phyloP scores from a whole-genome alignment of 2,797 vertebrate species.

The Carduelis carduelis region DNA sequence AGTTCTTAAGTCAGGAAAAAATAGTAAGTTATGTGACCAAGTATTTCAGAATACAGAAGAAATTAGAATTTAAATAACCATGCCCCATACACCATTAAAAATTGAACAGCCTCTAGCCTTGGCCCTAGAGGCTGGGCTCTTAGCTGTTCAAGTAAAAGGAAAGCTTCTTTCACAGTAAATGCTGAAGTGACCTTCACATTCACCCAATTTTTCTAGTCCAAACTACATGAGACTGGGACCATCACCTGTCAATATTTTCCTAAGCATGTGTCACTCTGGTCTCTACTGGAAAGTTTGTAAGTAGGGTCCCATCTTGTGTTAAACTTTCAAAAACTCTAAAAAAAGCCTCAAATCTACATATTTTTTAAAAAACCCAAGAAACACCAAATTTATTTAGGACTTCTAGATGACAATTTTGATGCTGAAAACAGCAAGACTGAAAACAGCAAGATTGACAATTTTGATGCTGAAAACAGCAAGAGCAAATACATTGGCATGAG shows the following conservation, averaged over 20 bases:
- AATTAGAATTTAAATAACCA: not conserved
- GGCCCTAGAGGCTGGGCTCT: not conserved
- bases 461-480: not conserved
- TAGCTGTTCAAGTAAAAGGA: not conserved
- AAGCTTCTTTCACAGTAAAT: not conserved
- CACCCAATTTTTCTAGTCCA: not conserved
- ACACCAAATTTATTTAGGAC: not conserved
- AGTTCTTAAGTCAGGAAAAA: not conserved
- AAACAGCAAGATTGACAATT: no score
- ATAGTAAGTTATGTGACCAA: not conserved
- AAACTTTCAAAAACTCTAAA: not conserved
- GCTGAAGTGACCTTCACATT: not conserved
- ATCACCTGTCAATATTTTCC: not conserved
- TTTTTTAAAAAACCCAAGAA: not conserved
- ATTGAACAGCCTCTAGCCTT: not conserved
- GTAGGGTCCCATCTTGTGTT: not conserved
- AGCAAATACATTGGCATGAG: not conserved
- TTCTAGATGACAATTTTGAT: not conserved
- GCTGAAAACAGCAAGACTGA: not conserved
- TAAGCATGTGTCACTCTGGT: rapidly evolving
- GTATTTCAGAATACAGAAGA: not conserved
- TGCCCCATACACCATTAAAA: not conserved
- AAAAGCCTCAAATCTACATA: not conserved
- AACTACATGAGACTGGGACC: rapidly evolving
- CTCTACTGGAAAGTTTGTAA: not conserved